A percentile compares a stretch with the other conserved stretches of the same genome.
These are phyloP conservation scores for Peromyscus melanophrys DNA, from an alignment of 2,797 vertebrate species.

Conservation along the genomic window DNA sequence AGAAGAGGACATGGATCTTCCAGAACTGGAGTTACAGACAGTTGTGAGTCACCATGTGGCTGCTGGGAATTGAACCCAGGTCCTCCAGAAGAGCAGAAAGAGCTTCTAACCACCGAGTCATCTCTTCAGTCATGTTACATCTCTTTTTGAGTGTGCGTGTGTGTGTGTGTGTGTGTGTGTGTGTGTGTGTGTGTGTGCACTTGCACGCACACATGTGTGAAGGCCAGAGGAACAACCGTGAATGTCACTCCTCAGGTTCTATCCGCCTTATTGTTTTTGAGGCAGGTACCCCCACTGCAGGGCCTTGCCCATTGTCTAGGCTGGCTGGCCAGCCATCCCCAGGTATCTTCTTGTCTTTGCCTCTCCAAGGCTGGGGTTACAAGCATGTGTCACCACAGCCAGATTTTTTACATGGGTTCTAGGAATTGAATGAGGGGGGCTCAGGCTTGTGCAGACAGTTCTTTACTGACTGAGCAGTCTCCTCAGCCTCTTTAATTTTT, in stretches of 20 bases:
- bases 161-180: background rate
- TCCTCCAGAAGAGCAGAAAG: too few species aligned
- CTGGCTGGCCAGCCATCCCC: background rate
- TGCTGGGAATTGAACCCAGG: too few species aligned
- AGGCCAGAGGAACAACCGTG: background rate
- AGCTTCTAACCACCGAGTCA: too few species aligned
- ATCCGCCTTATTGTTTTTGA: background rate
- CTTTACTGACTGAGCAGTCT: background rate
- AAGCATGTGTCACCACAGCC: background rate
- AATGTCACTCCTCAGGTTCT: background rate
- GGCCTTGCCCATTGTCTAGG: background rate
- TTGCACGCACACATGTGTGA: background rate
- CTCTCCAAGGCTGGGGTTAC: background rate
- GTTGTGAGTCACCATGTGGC: too few species aligned
- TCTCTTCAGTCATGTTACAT: background rate
- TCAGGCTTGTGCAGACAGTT: background rate
- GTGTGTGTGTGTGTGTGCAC: too few species aligned
- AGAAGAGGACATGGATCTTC: too few species aligned
- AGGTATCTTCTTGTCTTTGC: background rate
- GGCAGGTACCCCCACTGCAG: background rate
- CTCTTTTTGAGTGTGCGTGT: background rate
- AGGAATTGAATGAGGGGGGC: background rate
- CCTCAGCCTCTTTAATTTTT: background rate
- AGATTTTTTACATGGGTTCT: background rate
- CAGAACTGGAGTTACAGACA: too few species aligned